Percentiles rank a stretch among this genome's conserved stretches.
Evolutionary conservation across 2,888 invertebrate genomes (phyloP).

Genomic region (Flexamia atlantica): DNA sequence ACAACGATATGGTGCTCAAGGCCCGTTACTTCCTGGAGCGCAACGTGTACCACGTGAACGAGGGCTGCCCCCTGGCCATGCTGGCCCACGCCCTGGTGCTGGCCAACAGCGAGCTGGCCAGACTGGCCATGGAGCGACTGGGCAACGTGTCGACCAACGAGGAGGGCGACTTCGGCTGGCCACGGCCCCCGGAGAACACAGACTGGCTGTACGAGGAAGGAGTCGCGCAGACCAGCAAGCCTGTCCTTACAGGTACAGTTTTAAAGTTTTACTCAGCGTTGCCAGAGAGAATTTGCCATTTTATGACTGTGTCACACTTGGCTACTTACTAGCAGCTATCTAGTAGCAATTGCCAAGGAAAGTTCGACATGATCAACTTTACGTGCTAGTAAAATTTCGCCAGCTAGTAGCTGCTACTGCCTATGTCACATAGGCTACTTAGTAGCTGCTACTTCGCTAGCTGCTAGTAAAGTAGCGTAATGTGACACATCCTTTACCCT

Average conservation of each 20-base stretch:
- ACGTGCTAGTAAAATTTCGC: too few relatives aligned
- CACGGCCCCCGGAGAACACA: conserved; percentile 78
- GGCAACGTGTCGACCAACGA: conserved; percentile 81
- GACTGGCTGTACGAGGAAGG: conserved; percentile 78
- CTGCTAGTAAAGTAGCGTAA: too few relatives aligned
- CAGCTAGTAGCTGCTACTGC: too few relatives aligned
- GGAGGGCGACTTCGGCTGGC: conserved; percentile 84
- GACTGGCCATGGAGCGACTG: conserved; percentile 79
- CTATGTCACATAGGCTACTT: too few relatives aligned
- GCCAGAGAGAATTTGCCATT: too few relatives aligned
- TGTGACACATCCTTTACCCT: too few relatives aligned
- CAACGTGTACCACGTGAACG: conserved; percentile 77
- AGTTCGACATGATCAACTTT: too few relatives aligned
- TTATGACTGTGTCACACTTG: too few relatives aligned
- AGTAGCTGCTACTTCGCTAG: too few relatives aligned
- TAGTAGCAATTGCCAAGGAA: too few relatives aligned
- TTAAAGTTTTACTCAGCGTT: too few relatives aligned
- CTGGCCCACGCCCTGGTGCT: conserved; percentile 80
- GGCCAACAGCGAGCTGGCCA: conserved; percentile 77
- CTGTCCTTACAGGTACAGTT: conserved; percentile 62
- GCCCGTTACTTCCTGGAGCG: conserved; percentile 80
- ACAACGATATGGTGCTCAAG: conserved; percentile 77
- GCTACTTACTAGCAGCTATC: too few relatives aligned
- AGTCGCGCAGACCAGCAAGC: conserved; percentile 66
- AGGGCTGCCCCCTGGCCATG: conserved; percentile 80